Conservation (phyloP, 1,140 invertebrate genomes). For the Cydia pomonella region DNA sequence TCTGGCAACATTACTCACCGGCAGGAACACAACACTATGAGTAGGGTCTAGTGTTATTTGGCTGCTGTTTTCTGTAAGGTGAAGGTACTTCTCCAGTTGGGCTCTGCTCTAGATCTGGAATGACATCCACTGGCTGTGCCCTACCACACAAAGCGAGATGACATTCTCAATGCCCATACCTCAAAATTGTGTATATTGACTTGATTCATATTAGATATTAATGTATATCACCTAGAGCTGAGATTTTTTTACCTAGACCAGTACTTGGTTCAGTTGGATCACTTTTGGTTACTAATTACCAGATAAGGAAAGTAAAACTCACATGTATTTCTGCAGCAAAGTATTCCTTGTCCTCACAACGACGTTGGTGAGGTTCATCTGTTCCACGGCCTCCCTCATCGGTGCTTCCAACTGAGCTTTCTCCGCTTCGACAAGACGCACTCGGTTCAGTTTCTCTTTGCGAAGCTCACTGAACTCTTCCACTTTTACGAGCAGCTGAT, state of each 20-base stretch:
- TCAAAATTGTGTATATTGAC: no score
- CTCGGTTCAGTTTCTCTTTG: slow-evolving; percentile 93
- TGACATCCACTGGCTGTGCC: no score
- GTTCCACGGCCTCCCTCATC: slow-evolving; percentile 93
- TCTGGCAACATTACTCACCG: no score
- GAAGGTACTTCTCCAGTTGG: no score
- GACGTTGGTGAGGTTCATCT: slow-evolving; percentile 90
- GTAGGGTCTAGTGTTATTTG: no score
- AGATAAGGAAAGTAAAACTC: slow-evolving; percentile 51
- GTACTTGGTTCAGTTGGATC: slow-evolving; percentile 94
- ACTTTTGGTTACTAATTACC: slow-evolving; percentile 56
- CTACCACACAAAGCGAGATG: no score
- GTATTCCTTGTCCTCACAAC: slow-evolving; percentile 86
- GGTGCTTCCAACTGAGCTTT: slow-evolving; percentile 92
- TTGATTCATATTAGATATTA: slow-evolving; percentile 88
- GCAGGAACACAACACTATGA: no score
- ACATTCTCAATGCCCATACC: no score
- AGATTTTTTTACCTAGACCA: slow-evolving; percentile 95
- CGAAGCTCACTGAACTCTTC: slow-evolving; percentile 90
- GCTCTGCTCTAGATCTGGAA: no score
- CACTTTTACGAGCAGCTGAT: slow-evolving; percentile 88
- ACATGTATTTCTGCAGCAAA: slow-evolving; percentile 86
- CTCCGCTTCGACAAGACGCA: slow-evolving; percentile 95
- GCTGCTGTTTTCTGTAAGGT: no score
- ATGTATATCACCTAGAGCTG: slow-evolving; percentile 84